These are phyloP conservation scores for Chloroceryle aenea DNA, from an alignment of 2,113 vertebrate genomes.

Conservation along the genomic window DNA sequence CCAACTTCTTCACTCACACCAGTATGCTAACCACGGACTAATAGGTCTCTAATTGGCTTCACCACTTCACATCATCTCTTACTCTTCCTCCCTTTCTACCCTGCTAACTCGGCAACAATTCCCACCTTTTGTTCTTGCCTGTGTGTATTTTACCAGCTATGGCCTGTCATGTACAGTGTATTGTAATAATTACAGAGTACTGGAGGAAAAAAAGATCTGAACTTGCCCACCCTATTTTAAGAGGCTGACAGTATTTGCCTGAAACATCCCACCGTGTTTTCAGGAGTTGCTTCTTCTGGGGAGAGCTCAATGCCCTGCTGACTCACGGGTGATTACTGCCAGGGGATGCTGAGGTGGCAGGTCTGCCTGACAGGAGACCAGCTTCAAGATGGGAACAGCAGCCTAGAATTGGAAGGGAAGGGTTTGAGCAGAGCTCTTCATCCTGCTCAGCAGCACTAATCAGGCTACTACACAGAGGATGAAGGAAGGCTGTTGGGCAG, in stretches of 20 bases:
- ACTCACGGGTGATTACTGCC: slow-evolving; percentile 1
- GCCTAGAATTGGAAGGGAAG: neutral
- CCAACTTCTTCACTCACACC: neutral
- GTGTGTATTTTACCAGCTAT: slow-evolving; percentile 3
- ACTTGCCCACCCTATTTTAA: slow-evolving; percentile 34
- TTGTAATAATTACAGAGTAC: slow-evolving; percentile 35
- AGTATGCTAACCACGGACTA: neutral
- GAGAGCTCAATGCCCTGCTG: slow-evolving; percentile 34
- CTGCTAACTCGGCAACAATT: neutral
- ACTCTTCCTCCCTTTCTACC: neutral
- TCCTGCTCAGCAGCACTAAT: neutral
- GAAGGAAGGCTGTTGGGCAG: neutral
- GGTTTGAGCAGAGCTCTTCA: neutral
- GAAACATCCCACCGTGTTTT: slow-evolving; percentile 49
- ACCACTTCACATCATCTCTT: neutral
- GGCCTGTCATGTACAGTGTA: neutral
- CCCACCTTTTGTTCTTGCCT: neutral
- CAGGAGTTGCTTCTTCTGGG: neutral
- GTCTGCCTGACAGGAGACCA: neutral
- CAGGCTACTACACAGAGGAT: rapidly evolving
- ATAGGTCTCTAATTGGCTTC: neutral
- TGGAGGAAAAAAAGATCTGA: neutral
- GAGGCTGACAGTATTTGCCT: slow-evolving; percentile 43
- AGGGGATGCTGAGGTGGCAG: slow-evolving; percentile 21
- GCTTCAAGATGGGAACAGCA: neutral